Percentiles rank a stretch among this genome's conserved stretches.
Conservation (phyloP, 1,140 invertebrate genomes). For the Diplogasteroides magnus region DNA sequence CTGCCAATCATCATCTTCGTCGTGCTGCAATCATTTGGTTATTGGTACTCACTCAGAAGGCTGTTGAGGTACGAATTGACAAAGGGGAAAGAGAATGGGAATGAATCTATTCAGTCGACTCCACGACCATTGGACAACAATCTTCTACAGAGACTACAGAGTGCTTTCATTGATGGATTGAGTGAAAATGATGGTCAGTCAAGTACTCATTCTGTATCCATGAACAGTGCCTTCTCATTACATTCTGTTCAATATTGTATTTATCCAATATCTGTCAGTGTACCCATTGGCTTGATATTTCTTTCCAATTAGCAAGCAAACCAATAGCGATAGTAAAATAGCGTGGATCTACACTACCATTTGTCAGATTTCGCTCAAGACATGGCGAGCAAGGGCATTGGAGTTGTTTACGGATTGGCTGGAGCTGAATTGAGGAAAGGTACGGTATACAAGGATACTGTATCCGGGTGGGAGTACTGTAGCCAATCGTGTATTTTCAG, state of each 20-base stretch:
- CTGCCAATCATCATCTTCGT: constrained; percentile 76
- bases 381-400: constrained; percentile 80
- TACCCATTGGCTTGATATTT: too few relatives aligned
- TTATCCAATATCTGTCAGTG: too few relatives aligned
- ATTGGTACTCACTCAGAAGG: constrained; percentile 21
- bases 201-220: not conserved
- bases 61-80: constrained; percentile 2
- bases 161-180: constrained; percentile 77
- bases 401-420: constrained; percentile 76
- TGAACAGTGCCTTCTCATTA: not conserved
- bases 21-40: constrained; percentile 63
- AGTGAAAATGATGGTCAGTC: constrained; percentile 76
- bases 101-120: constrained; percentile 62
- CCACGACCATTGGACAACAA: constrained; percentile 64
- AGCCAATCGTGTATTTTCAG: constrained; percentile 19
- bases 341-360: not conserved
- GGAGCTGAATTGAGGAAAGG: constrained; percentile 66
- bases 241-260: too few relatives aligned
- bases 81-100: constrained; percentile 62
- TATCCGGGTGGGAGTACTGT: not conserved
- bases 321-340: too few relatives aligned
- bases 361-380: constrained; percentile 73
- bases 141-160: constrained; percentile 69
- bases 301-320: too few relatives aligned
- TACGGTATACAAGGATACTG: not conserved